phyloP scores from a whole-genome alignment of 1,140 invertebrate genomes.

The Sesamia nonagrioides region DNA sequence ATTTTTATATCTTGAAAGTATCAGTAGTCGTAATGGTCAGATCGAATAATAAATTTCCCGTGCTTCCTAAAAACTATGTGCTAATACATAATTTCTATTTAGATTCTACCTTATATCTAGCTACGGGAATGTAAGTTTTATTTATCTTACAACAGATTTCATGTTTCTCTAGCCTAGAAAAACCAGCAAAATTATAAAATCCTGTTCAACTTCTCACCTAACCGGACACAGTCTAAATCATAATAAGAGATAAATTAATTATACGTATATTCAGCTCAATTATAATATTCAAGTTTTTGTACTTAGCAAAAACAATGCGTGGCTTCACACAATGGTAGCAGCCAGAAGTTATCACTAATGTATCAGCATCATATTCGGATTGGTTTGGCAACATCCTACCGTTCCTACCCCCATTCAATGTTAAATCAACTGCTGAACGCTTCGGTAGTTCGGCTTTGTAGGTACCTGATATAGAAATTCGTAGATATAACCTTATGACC shows the following conservation, averaged over 20 bases:
- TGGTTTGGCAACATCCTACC: constrained; percentile 54
- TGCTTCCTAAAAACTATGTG: no score
- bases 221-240: constrained; percentile 10
- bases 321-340: constrained; percentile 22
- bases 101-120: no score
- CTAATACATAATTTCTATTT: no score
- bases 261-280: constrained; percentile 4
- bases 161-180: not conserved
- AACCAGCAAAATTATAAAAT: not conserved
- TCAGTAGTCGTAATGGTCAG: not conserved
- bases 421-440: constrained; percentile 56
- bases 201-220: constrained; percentile 4
- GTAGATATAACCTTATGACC: constrained; percentile 3
- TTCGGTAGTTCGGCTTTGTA: not conserved
- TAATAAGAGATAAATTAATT: constrained; percentile 13
- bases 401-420: constrained; percentile 57
- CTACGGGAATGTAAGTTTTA: no score
- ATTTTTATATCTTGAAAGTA: no score
- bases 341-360: constrained; percentile 23
- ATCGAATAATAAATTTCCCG: no score
- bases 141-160: not conserved
- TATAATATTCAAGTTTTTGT: not conserved
- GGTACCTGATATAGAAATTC: constrained; percentile 31
- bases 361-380: constrained; percentile 41
- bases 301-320: constrained; percentile 40